Evolutionary conservation across 2,888 invertebrate species (phyloP).

Genomic region (Ferrisia virgata): DNA sequence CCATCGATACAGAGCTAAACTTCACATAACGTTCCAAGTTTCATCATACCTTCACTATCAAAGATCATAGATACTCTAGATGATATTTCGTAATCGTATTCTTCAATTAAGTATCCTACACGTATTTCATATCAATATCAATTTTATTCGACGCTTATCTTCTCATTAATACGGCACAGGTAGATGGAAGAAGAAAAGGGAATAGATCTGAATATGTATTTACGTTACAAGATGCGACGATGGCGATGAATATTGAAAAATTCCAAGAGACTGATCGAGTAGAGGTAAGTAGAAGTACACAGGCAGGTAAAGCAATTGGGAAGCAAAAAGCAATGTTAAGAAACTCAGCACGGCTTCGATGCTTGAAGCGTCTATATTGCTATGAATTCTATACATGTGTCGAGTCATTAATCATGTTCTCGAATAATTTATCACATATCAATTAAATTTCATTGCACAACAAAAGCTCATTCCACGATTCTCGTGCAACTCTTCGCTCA

Average conservation of each 20-base stretch:
- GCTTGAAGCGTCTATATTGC: not conserved
- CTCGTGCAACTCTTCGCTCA: not conserved
- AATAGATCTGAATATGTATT: no score
- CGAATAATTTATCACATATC: constrained; percentile 33
- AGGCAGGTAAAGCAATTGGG: not conserved
- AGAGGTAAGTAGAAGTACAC: no score
- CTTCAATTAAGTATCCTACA: no score
- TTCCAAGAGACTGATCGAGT: not conserved
- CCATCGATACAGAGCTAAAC: no score
- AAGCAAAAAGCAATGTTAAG: constrained; percentile 11
- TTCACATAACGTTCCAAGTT: no score
- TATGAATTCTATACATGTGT: not conserved
- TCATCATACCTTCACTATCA: no score
- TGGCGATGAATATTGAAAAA: not conserved
- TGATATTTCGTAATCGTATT: no score
- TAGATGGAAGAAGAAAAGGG: no score
- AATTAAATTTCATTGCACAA: constrained; percentile 32
- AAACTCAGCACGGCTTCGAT: constrained; percentile 20
- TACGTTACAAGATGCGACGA: not conserved
- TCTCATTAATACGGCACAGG: no score
- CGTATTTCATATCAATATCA: no score
- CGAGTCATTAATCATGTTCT: constrained; percentile 27
- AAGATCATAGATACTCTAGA: no score
- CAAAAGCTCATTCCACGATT: constrained; percentile 4
- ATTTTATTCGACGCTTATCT: no score